phyloP scores from a whole-genome alignment of 2,888 invertebrate genomes.

The Brachyopa scutellaris region DNA sequence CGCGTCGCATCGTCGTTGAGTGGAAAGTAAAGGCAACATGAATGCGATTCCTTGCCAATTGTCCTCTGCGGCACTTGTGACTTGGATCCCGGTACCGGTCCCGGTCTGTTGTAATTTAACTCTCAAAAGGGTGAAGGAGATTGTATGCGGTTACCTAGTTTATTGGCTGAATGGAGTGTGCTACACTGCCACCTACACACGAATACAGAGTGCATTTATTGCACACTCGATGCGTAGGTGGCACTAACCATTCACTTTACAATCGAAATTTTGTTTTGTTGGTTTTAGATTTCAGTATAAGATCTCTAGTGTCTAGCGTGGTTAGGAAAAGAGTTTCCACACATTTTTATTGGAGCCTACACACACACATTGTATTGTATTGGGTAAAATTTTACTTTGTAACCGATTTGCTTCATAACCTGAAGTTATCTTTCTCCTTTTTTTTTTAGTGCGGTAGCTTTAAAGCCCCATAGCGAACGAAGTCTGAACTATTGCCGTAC shows the following conservation, averaged over 20 bases:
- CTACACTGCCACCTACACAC: slow-evolving; percentile 65
- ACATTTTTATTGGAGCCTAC: too few species aligned
- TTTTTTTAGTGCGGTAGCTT: too few species aligned
- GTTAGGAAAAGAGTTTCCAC: slow-evolving; percentile 5
- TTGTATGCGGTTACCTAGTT: slow-evolving; percentile 51
- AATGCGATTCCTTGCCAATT: slow-evolving; percentile 38
- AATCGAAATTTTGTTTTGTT: slow-evolving; percentile 53
- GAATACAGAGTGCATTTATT: slow-evolving; percentile 19
- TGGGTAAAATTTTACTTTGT: too few species aligned
- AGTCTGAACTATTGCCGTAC: too few species aligned
- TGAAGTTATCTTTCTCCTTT: too few species aligned
- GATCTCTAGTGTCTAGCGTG: not conserved
- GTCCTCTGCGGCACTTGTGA: slow-evolving; percentile 41
- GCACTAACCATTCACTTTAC: slow-evolving; percentile 71
- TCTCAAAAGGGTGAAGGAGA: slow-evolving; percentile 52
- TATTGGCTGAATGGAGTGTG: slow-evolving; percentile 64
- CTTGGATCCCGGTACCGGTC: slow-evolving; percentile 1
- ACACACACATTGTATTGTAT: too few species aligned
- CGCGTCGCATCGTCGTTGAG: too few species aligned
- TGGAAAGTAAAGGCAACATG: slow-evolving; percentile 59
- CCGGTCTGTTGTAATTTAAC: slow-evolving; percentile 33
- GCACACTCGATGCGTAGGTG: slow-evolving; percentile 63
- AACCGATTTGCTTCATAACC: too few species aligned
- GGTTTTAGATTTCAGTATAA: slow-evolving; percentile 18
- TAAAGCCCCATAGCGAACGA: too few species aligned